A percentile compares a stretch with the other conserved stretches of the same genome.
phyloP scores from a whole-genome alignment of 2,113 vertebrate genomes.

The Collichthys lucidus region DNA sequence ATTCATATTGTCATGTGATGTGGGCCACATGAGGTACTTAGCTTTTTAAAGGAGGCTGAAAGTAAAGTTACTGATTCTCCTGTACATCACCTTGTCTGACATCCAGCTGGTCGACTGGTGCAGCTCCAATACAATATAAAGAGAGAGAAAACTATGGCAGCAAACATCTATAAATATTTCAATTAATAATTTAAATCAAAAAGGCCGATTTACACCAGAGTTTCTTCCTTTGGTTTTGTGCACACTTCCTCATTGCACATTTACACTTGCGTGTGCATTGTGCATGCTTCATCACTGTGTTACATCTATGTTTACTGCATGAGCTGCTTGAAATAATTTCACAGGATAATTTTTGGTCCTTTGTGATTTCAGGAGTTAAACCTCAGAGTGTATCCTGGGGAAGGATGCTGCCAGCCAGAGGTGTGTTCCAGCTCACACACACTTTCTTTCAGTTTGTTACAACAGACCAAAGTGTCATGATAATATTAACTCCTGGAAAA shows the following conservation, averaged over 20 bases:
- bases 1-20: not conserved
- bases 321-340: not conserved
- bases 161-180: not conserved
- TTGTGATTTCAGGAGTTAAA: constrained; percentile 69
- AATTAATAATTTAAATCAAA: not conserved
- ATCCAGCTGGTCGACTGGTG: too few species aligned
- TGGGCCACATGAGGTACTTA: not conserved
- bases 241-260: not conserved
- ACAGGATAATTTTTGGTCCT: not conserved
- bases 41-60: not conserved
- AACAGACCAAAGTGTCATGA: not conserved
- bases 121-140: not conserved
- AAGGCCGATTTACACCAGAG: not conserved
- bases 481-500: not conserved
- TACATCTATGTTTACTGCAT: not conserved
- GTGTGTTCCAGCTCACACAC: constrained; percentile 33
- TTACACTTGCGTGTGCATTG: not conserved
- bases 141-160: not conserved
- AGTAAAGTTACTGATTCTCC: not conserved
- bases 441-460: not conserved
- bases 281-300: not conserved
- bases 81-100: not conserved
- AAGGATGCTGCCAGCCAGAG: constrained; percentile 70
- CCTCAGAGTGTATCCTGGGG: constrained; percentile 76
- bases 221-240: not conserved